Evolutionary conservation across 1,140 invertebrate species (phyloP), one percentile per base, ranked within the genome.

Genomic region (Drosophila littoralis): DNA sequence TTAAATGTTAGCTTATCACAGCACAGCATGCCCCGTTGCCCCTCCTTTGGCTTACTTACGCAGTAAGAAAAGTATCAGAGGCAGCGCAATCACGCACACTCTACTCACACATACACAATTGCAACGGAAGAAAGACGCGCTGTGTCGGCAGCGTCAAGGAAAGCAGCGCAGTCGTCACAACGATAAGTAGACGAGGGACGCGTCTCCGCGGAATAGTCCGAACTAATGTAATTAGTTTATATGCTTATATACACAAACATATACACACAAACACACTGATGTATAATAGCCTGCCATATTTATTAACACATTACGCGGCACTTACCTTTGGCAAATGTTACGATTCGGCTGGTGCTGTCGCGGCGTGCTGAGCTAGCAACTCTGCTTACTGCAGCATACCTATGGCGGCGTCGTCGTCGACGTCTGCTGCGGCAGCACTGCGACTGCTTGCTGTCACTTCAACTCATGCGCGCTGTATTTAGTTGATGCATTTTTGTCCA

Each of bases 301-400:
- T 69, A 67, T 58, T 35, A 61, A 63, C 66, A 71, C 67, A 64
- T 38, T 50, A 71, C 43, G 46, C 28, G 58, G 13, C 45, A 77
- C 77, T 66, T 67, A 88, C 84, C 84, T 88, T 88, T 88, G 84
- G 84, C 77, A 84, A 89, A 89, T 57, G 83, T 89, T 86, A 83
- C 80, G 77, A 61, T 71, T 72, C 59, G 40, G 74, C 69, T 59
- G 63, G 45, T 59, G 58, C 58, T 54, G 45, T 51, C 74, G 61
- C 65, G 55, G 38, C 50, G 54, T 73, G 63, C 70, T 67, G 45
- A 51, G 61, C 69, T 71, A 54, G 67, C 59, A 59, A 58, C 71
- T 61, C 59, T 69, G 68, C 61, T 61, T 72, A 65, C 74, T 72
- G 42, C 65, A 77, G 72, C 76, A 75, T 78, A 75, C 55, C 52